Conservation (phyloP, 2,888 invertebrate genomes). For the Synanthedon andrenaeformis region DNA sequence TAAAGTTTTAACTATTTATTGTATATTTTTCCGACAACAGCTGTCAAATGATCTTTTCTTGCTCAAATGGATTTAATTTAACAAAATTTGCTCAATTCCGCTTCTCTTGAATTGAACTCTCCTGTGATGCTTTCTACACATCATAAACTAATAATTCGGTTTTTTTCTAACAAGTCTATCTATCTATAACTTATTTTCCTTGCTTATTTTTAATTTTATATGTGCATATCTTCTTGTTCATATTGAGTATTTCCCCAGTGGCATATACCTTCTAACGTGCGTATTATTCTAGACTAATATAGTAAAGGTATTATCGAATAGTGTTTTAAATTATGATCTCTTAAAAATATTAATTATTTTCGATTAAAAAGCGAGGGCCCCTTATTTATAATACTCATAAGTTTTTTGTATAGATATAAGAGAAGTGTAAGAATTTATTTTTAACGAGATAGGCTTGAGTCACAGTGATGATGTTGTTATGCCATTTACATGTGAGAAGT, state of each 20-base stretch:
- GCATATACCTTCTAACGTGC: constrained; percentile 54
- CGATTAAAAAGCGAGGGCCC: constrained; percentile 45
- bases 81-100: constrained; percentile 64
- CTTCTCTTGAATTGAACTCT: constrained; percentile 19
- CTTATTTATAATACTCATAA: constrained; percentile 70
- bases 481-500: constrained; percentile 8
- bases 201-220: constrained; percentile 21
- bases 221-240: constrained; percentile 18
- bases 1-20: constrained; percentile 15
- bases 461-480: constrained; percentile 34
- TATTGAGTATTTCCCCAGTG: constrained; percentile 34
- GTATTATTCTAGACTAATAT: constrained; percentile 62
- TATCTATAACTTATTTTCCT: constrained; percentile 16
- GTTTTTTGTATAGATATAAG: constrained; percentile 51
- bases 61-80: constrained; percentile 60
- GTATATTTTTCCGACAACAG: constrained; percentile 41
- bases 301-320: constrained; percentile 55
- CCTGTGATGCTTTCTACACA: background rate
- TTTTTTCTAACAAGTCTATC: background rate
- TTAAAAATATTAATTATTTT: constrained; percentile 70
- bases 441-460: constrained; percentile 23
- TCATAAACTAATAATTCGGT: background rate
- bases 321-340: constrained; percentile 67
- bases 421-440: constrained; percentile 30
- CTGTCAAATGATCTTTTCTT: constrained; percentile 51